Conservation (phyloP, 92 coral and sea anemone species). For the Umimayanthus chanpuru region DNA sequence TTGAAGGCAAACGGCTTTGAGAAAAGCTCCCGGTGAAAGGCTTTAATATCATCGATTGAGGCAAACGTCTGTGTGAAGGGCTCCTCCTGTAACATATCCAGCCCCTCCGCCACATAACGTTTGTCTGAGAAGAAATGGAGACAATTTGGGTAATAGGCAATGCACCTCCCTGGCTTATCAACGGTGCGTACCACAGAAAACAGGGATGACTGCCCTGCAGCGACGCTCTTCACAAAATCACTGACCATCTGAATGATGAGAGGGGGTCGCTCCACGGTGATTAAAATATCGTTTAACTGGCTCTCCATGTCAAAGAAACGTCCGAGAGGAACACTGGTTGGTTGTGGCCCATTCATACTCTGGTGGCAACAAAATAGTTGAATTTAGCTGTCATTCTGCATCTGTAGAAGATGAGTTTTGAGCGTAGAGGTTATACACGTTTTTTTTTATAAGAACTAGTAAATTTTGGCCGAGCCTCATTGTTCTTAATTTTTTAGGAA, state of each 20-base stretch:
- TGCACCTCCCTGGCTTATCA: conserved; percentile 28
- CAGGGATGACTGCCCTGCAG: conserved; percentile 25
- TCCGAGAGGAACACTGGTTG: not conserved
- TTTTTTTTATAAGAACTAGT: no score
- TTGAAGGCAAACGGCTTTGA: conserved; percentile 46
- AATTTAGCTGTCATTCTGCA: no score
- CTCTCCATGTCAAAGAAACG: conserved; percentile 11
- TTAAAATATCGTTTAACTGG: not conserved
- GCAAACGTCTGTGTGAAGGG: conserved; percentile 23
- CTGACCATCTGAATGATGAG: conserved; percentile 23
- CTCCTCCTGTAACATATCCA: conserved; percentile 20
- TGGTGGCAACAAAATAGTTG: not conserved
- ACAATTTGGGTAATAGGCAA: not conserved
- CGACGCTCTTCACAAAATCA: conserved; percentile 21
- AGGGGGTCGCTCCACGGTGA: not conserved
- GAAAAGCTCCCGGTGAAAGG: conserved; percentile 31
- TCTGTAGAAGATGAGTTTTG: no score
- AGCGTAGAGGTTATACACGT: no score
- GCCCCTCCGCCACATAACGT: conserved; percentile 1
- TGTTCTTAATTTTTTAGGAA: no score
- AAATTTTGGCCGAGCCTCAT: no score
- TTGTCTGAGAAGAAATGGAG: conserved; percentile 39
- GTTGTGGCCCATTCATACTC: conserved; percentile 24
- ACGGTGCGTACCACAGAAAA: conserved; percentile 16
- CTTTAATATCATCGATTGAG: conserved; percentile 22